These are phyloP conservation scores for Pomacea canaliculata DNA, from an alignment of 2,888 invertebrate genomes.

Conservation along the genomic window DNA sequence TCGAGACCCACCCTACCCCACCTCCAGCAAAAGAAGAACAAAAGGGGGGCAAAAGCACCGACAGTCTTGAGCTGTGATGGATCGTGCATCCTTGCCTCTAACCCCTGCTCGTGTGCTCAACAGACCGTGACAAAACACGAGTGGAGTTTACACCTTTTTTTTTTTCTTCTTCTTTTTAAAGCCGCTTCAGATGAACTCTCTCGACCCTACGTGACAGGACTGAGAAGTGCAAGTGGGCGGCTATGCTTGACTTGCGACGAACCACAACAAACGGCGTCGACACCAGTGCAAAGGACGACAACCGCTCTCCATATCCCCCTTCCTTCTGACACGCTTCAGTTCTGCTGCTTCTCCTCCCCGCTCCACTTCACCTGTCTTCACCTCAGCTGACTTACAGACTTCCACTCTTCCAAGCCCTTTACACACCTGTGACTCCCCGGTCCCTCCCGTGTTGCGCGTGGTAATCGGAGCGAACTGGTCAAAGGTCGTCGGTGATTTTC, in stretches of 20 bases:
- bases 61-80: no score
- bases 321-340: background rate
- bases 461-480: no score
- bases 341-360: no score
- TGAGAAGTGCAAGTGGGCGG: conserved; percentile 7
- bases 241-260: conserved; percentile 16
- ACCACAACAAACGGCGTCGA: conserved; percentile 16
- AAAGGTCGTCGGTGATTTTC: no score
- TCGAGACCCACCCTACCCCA: no score
- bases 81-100: background rate
- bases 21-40: no score
- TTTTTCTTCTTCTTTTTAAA: background rate
- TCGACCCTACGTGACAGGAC: background rate
- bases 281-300: background rate
- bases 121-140: background rate
- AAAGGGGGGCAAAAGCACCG: no score
- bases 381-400: no score
- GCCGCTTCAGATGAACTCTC: background rate
- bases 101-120: background rate
- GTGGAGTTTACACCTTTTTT: background rate
- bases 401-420: no score
- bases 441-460: no score
- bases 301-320: background rate
- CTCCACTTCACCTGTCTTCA: no score
- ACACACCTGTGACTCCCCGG: no score